A percentile compares a stretch with the other conserved stretches of the same genome.
These are phyloP conservation scores for Ailurus styani DNA, from an alignment of 2,113 vertebrate species.

Conservation along the genomic window DNA sequence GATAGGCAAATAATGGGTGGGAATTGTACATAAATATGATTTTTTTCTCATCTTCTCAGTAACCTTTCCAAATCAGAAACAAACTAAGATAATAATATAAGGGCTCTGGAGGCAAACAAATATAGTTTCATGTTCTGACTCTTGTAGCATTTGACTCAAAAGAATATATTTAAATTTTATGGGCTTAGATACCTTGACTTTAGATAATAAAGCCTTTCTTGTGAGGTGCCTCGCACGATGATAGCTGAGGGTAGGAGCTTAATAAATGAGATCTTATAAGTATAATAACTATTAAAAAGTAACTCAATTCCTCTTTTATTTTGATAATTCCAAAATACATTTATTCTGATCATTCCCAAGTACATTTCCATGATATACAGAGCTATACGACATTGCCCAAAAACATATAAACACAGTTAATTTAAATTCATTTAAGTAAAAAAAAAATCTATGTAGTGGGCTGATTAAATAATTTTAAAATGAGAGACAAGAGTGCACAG, in stretches of 20 bases:
- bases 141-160: neutral
- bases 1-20: neutral
- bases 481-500: neutral
- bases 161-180: neutral
- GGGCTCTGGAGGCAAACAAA: neutral
- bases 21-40: neutral
- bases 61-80: neutral
- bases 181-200: neutral
- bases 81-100: neutral
- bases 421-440: conserved; percentile 12
- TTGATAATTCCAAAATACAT: neutral
- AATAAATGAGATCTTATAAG: neutral
- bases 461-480: conserved; percentile 11
- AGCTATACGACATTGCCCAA: neutral
- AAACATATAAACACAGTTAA: neutral
- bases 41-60: neutral
- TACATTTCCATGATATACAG: neutral
- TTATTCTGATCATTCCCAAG: neutral
- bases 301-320: neutral
- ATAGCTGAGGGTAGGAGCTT: neutral
- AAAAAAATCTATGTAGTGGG: neutral
- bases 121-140: neutral
- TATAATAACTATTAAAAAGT: neutral
- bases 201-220: neutral
- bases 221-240: neutral